These are phyloP conservation scores for Buteo buteo DNA, from an alignment of 2,113 vertebrate genomes.

Conservation along the genomic window DNA sequence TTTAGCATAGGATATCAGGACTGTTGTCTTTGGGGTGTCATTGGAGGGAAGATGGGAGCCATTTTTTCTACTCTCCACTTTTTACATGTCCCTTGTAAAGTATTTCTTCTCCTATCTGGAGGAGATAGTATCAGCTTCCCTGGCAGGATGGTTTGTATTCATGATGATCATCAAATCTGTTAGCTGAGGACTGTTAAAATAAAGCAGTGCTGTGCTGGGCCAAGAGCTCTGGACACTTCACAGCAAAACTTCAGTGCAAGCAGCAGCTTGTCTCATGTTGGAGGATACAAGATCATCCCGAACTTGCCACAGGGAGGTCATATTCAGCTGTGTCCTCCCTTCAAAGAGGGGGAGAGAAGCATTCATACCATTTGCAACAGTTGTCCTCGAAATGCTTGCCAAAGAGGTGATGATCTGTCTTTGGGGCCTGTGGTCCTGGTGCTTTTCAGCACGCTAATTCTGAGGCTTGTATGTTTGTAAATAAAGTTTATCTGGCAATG, in stretches of 20 bases:
- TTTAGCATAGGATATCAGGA: not conserved
- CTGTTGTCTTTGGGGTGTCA: not conserved
- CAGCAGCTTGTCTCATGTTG: not conserved
- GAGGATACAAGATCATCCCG: not conserved
- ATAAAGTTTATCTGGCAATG: slow-evolving; percentile 1
- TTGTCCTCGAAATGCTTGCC: accelerated
- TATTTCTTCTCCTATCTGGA: not conserved
- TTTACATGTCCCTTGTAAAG: not conserved
- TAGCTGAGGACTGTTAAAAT: not conserved
- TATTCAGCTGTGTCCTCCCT: not conserved
- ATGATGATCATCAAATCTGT: not conserved
- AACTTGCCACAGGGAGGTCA: not conserved
- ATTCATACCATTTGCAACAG: not conserved
- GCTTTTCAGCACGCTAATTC: not conserved
- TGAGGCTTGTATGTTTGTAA: not conserved
- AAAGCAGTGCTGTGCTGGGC: not conserved
- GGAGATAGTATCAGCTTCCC: not conserved
- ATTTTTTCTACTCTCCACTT: not conserved
- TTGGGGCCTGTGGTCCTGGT: slow-evolving; percentile 38
- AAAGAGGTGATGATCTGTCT: not conserved
- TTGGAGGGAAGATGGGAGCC: not conserved
- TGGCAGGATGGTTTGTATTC: not conserved
- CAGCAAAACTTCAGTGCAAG: not conserved
- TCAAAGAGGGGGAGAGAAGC: not conserved
- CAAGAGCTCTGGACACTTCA: not conserved